These are phyloP conservation scores for Genyomyrus donnyi DNA, from an alignment of 2,113 vertebrate genomes.

Conservation along the genomic window DNA sequence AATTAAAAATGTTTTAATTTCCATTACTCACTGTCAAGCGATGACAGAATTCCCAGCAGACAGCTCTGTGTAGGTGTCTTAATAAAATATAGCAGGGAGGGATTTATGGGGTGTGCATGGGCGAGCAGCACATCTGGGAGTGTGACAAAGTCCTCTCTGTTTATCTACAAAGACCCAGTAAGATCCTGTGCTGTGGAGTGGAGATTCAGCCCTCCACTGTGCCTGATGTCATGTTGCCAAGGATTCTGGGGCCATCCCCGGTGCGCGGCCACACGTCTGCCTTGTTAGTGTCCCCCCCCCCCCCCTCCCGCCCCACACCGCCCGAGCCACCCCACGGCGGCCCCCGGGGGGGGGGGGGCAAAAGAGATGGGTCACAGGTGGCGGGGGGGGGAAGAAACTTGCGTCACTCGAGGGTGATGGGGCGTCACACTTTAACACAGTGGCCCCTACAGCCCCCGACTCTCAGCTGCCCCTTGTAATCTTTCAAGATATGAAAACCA, in stretches of 20 bases:
- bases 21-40: conserved; percentile 3
- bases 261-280: conserved; percentile 30
- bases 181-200: conserved; percentile 4
- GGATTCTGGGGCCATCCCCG: conserved; percentile 13
- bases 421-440: conserved; percentile 41
- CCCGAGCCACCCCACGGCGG: no score
- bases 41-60: neutral
- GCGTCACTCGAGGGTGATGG: conserved; percentile 42
- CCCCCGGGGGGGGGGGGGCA: no score
- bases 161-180: conserved; percentile 4
- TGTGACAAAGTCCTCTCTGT: neutral
- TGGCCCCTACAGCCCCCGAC: conserved; percentile 29
- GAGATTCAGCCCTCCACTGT: conserved; percentile 15
- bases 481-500: conserved; percentile 34
- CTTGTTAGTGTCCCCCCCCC: conserved; percentile 57
- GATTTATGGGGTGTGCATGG: neutral
- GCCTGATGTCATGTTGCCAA: conserved; percentile 26
- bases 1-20: conserved; percentile 24
- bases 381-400: no score
- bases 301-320: no score
- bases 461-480: conserved; percentile 37
- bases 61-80: neutral
- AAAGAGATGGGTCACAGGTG: no score
- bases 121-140: neutral
- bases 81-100: neutral